A percentile compares a stretch with the other conserved stretches of the same genome.
These are phyloP conservation scores for Caranx ignobilis DNA, from an alignment of 2,113 vertebrate genomes.

Conservation along the genomic window DNA sequence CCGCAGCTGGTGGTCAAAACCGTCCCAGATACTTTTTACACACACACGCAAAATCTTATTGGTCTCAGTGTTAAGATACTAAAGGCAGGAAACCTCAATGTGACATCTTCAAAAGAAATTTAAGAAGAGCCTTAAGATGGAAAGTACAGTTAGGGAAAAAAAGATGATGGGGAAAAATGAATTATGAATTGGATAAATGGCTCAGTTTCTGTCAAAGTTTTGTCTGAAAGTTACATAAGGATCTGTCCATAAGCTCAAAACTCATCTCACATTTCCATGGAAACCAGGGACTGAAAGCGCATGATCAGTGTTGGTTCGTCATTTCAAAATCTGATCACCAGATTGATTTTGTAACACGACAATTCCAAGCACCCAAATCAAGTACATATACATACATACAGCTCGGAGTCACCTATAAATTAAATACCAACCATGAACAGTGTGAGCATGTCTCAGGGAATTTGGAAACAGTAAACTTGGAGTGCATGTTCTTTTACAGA, in stretches of 20 bases:
- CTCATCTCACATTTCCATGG: slow-evolving; percentile 13
- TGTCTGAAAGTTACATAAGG: slow-evolving; percentile 10
- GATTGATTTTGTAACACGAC: neutral
- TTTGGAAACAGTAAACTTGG: too few relatives aligned
- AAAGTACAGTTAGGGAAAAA: slow-evolving; percentile 7
- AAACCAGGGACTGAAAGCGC: neutral
- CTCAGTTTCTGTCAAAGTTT: slow-evolving; percentile 2
- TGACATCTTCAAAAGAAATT: slow-evolving; percentile 24
- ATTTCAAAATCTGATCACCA: neutral
- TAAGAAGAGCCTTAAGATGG: neutral
- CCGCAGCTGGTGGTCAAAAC: slow-evolving; percentile 45
- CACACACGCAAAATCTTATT: neutral
- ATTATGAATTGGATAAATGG: slow-evolving; percentile 1
- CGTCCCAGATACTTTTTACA: neutral
- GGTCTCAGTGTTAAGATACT: neutral
- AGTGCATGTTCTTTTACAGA: too few relatives aligned
- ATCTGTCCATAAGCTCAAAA: neutral
- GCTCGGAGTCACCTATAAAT: too few relatives aligned
- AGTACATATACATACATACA: too few relatives aligned
- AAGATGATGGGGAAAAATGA: neutral
- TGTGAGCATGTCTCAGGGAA: too few relatives aligned
- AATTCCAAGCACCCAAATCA: neutral
- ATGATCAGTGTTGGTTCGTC: neutral
- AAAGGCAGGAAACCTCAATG: slow-evolving; percentile 4
- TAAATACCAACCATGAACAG: too few relatives aligned